Evolutionary conservation across 2,888 invertebrate genomes (phyloP), one percentile per base, ranked within the genome.

Genomic region (Yponomeuta evonymella): DNA sequence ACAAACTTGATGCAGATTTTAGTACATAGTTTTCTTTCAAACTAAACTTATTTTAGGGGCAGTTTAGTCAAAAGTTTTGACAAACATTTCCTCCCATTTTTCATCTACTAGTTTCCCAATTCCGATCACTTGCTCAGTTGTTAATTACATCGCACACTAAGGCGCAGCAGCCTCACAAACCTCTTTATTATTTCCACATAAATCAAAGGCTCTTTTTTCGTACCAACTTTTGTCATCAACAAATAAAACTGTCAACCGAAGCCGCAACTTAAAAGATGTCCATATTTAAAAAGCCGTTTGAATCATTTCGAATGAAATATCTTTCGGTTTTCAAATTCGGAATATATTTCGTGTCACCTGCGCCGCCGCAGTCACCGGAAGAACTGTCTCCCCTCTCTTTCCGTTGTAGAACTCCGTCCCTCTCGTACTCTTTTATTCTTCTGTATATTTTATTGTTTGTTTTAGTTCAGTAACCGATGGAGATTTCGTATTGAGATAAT

Each of bases 321-420:
- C 83, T 86, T 86, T 89, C 88, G 90, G 85, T 89, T 91, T 90
- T 92, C 88, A 90, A 90, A 90, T 90, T 90, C 88, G 83, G 91
- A 91, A 92, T 92, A 91, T 90, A 91, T 92, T 92, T 89, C 77
- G 84, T 91, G 91, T 92, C 91, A 92, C 91, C 91, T 92, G 91
- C 91, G 86, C 83, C 81, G 75, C 82, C 81, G 87, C 87, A 82
- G 51, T 58, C 51, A 85, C 91, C 91, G 91, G 91, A 92, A 92
- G 89, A 89, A 89, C 83, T 82, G 75, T 72, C 74, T 51, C 74
- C 73, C 71, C 69, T 81, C 81, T 79, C 80, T 71, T 62, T 81
- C 74, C 2, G 36, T 69, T 75, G 82, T 84, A 86, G 72, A 70
- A 78, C 79, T 68, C 67, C 70, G 77, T 87, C 85, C 74, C 77